phyloP scores from a whole-genome alignment of 1,140 invertebrate genomes.

The Caenorhabditis brenneri region DNA sequence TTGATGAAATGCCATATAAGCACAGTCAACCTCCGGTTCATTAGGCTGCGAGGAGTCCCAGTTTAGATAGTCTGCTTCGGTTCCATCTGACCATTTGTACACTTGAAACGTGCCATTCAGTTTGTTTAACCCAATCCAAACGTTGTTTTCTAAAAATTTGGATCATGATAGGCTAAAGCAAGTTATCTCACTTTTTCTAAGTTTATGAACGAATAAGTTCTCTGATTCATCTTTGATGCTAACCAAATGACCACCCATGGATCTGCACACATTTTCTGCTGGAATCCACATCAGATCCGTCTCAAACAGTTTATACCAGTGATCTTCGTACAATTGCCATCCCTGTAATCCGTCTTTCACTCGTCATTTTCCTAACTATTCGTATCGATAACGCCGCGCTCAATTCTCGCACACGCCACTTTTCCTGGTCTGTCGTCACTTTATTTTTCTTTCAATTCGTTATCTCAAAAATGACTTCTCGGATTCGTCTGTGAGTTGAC shows the following conservation, averaged over 20 bases:
- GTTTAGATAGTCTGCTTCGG: constrained; percentile 60
- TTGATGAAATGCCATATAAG: constrained; percentile 68
- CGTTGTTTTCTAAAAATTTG: constrained; percentile 64
- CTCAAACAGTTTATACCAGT: constrained; percentile 67
- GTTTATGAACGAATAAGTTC: constrained; percentile 64
- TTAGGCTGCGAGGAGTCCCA: constrained; percentile 68
- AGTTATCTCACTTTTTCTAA: constrained; percentile 65
- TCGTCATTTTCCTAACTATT: neutral
- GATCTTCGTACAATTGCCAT: constrained; percentile 60
- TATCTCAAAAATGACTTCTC: neutral
- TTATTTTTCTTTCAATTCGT: constrained; percentile 16
- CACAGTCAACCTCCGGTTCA: constrained; percentile 65
- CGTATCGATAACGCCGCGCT: constrained; percentile 2
- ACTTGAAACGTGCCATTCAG: constrained; percentile 54
- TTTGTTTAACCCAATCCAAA: constrained; percentile 69
- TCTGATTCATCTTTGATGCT: constrained; percentile 62
- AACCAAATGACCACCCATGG: constrained; percentile 64
- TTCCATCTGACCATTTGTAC: constrained; percentile 64
- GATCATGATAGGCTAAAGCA: neutral
- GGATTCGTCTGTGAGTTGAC: neutral
- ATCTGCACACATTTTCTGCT: constrained; percentile 67
- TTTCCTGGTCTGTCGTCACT: constrained; percentile 21
- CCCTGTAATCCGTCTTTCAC: constrained; percentile 51
- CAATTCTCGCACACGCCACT: neutral
- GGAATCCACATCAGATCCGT: constrained; percentile 66